Evolutionary conservation across 2,797 vertebrate genomes (phyloP).

Genomic region (Argentina silus): DNA sequence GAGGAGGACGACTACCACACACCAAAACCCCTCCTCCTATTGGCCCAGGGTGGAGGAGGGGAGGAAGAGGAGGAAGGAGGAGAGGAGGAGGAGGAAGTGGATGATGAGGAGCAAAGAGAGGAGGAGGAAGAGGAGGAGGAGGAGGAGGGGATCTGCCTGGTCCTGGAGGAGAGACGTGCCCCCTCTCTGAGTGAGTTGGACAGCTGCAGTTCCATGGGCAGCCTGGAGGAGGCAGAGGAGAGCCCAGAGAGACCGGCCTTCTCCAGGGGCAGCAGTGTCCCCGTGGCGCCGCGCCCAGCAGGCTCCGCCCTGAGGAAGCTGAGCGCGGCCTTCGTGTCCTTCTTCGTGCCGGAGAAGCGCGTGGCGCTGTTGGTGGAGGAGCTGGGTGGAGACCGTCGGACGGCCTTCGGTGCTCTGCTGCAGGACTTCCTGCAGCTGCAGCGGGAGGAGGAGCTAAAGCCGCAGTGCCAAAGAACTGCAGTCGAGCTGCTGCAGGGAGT

Average conservation of each 20-base stretch:
- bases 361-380: slow-evolving; percentile 79
- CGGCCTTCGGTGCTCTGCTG: slow-evolving; percentile 80
- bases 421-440: slow-evolving; percentile 82
- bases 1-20: slow-evolving; percentile 66
- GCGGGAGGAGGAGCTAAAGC: slow-evolving; percentile 73
- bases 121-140: slow-evolving; percentile 30
- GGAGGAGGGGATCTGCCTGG: slow-evolving; percentile 45
- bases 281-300: slow-evolving; percentile 33
- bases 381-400: slow-evolving; percentile 79
- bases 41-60: slow-evolving; percentile 27
- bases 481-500: slow-evolving; percentile 80
- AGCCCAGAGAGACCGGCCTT: slow-evolving; percentile 43
- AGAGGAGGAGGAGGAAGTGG: neutral
- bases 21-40: slow-evolving; percentile 50
- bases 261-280: slow-evolving; percentile 7
- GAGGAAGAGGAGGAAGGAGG: slow-evolving; percentile 7
- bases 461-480: slow-evolving; percentile 46
- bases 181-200: slow-evolving; percentile 74
- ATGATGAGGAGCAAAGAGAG: neutral
- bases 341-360: slow-evolving; percentile 85
- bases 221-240: slow-evolving; percentile 71
- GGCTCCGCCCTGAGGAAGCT: slow-evolving; percentile 75
- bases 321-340: slow-evolving; percentile 85
- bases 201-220: slow-evolving; percentile 78
- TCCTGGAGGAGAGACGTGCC: slow-evolving; percentile 62